phyloP scores from a whole-genome alignment of 2,113 vertebrate genomes.

The Callocephalon fimbriatum region DNA sequence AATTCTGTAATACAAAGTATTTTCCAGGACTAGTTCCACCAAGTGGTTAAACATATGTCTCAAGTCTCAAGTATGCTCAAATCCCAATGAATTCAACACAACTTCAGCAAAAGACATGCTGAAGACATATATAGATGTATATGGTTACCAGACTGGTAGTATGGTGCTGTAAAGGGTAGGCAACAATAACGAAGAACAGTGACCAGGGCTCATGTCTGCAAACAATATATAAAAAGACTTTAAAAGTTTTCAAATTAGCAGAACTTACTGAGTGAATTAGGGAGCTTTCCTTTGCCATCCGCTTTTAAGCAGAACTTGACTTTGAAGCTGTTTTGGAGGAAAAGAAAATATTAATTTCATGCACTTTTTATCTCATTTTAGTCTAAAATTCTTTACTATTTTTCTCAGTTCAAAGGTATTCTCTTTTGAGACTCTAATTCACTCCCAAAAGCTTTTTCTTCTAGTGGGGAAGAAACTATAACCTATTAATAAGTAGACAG shows the following conservation, averaged over 20 bases:
- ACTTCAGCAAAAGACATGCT: not conserved
- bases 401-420: not conserved
- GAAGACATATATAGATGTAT: not conserved
- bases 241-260: not conserved
- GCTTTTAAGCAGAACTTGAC: slow-evolving; percentile 95
- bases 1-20: not conserved
- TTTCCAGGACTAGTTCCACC: not conserved
- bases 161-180: not conserved
- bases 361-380: not conserved
- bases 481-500: not conserved
- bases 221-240: not conserved
- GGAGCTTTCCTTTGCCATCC: slow-evolving; percentile 83
- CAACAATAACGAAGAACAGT: not conserved
- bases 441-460: not conserved
- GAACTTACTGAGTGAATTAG: slow-evolving; percentile 84
- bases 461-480: not conserved
- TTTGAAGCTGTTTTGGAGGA: slow-evolving; percentile 84
- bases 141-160: not conserved
- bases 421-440: not conserved
- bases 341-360: not conserved
- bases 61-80: not conserved
- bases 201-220: not conserved
- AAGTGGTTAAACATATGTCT: not conserved
- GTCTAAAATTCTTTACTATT: not conserved
- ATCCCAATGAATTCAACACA: not conserved